Percentiles rank a stretch among this genome's conserved stretches.
These are phyloP conservation scores for Sesia bembeciformis DNA, from an alignment of 2,888 invertebrate genomes.

Conservation along the genomic window DNA sequence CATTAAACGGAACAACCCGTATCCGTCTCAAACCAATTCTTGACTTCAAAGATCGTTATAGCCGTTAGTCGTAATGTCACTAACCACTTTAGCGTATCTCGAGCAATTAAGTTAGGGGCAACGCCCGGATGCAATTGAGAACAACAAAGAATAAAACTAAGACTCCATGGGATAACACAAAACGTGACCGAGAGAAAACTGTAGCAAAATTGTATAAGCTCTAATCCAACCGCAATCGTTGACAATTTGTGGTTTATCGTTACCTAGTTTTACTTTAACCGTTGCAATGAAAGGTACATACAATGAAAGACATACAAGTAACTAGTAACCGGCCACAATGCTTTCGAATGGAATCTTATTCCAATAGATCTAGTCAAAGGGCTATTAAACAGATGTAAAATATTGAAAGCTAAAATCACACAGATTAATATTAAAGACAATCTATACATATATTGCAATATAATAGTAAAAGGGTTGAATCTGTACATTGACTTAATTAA, in stretches of 20 bases:
- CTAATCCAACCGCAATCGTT: slow-evolving; percentile 2
- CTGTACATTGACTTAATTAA: no score
- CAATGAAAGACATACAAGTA: no score
- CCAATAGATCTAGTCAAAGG: no score
- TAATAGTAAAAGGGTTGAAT: no score
- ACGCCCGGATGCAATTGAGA: not conserved
- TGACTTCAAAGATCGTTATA: not conserved
- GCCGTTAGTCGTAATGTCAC: not conserved
- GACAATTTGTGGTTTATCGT: slow-evolving; percentile 6
- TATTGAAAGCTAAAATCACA: not conserved
- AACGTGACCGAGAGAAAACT: not conserved
- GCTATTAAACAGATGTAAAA: not conserved
- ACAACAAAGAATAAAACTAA: not conserved
- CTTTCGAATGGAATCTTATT: no score
- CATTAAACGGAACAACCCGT: not conserved
- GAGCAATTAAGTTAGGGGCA: not conserved
- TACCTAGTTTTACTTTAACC: not conserved
- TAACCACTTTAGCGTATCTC: not conserved
- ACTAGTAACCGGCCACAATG: no score
- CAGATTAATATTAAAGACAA: not conserved
- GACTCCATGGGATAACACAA: not conserved
- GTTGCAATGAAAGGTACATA: no score
- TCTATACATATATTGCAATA: no score
- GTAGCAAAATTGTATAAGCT: not conserved
- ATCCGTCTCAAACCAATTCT: not conserved